Conservation (phyloP, 2,113 vertebrate species). For the Hydrochoerus hydrochaeris region DNA sequence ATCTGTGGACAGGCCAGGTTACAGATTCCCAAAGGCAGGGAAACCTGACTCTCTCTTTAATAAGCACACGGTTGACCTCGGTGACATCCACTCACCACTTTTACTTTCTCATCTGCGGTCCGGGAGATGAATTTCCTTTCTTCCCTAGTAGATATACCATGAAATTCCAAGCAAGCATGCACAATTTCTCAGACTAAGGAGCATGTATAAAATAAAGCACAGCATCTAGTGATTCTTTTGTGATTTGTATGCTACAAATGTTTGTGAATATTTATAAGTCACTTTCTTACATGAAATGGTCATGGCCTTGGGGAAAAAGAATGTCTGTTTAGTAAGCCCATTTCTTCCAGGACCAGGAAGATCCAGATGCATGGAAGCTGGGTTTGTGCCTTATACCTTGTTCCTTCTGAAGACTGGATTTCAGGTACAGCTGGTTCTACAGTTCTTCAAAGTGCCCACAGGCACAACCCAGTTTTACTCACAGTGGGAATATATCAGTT, state of each 20-base stretch:
- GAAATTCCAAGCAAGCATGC: neutral
- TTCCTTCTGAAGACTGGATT: neutral
- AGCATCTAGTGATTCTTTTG: neutral
- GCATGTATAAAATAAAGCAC: neutral
- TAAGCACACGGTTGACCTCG: constrained; percentile 75
- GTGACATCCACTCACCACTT: constrained; percentile 73
- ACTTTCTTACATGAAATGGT: neutral
- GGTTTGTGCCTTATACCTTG: neutral
- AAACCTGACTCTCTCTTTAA: constrained; percentile 71
- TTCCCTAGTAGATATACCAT: constrained; percentile 11
- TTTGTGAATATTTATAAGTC: neutral
- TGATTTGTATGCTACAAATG: no score
- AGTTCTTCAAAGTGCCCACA: neutral
- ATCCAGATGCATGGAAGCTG: neutral
- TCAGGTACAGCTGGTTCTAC: neutral
- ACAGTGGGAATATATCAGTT: neutral
- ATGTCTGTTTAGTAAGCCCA: neutral
- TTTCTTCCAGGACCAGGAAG: neutral
- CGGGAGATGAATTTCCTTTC: constrained; percentile 58
- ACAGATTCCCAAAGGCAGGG: constrained; percentile 55
- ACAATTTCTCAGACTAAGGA: constrained; percentile 24
- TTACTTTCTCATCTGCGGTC: constrained; percentile 69
- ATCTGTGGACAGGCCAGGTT: constrained; percentile 39
- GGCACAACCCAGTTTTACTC: neutral
- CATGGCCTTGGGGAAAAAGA: neutral